Base-by-base conservation (phyloP, 1,140 invertebrate genomes). In the Neelides sp. region DNA sequence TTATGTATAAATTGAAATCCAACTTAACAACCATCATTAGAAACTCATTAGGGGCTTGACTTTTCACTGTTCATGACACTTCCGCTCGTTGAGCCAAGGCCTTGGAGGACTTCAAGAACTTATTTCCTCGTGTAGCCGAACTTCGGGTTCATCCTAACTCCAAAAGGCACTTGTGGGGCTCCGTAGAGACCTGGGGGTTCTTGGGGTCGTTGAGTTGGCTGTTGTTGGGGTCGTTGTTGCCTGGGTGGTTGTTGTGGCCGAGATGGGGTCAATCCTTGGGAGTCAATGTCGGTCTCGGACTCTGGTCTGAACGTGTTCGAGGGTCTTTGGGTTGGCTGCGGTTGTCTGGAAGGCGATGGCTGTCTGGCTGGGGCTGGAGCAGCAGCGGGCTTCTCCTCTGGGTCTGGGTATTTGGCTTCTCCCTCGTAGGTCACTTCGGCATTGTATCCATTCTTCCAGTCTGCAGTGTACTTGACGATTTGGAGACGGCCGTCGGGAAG, bases 401-500 rank as follows among this genome's bases (percentile, higher is more conserved):
- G 20, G 4, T 78, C 74, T 0, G 78, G 78, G 57, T 78, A 81
- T 19, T 69, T 71, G 0, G 62, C 69, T 65, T 63, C 78, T 59
- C 82, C 77, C 62, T 79, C 78, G 66, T 80, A 80, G 57, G 76
- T 73, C 17, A 82, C 77, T 59, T 80, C 79, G 47, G 82, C 82
- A 60, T 80, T 79, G 66, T 80, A 85, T 30, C 82, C 82, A 59
- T 79, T 79, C 59, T 81, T 78, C 78, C 81, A 82, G 63, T 84
- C 80, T 22, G 82, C 83, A 0, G 75, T 81, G 66, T 86, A 86
- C 47, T 74, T 74, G 12, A 85, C 82, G 44, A 83, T 72, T 66
- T 85, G 83, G 4, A 73, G 71, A 10, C 82, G 70, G 34, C 82
- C 79, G 64, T 85, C 80, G 43, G 82, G 81, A 50, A 85, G 65